Percentiles rank a stretch among this genome's conserved stretches.
phyloP scores from a whole-genome alignment of 2,888 invertebrate genomes.

The Nemurella pictetii region DNA sequence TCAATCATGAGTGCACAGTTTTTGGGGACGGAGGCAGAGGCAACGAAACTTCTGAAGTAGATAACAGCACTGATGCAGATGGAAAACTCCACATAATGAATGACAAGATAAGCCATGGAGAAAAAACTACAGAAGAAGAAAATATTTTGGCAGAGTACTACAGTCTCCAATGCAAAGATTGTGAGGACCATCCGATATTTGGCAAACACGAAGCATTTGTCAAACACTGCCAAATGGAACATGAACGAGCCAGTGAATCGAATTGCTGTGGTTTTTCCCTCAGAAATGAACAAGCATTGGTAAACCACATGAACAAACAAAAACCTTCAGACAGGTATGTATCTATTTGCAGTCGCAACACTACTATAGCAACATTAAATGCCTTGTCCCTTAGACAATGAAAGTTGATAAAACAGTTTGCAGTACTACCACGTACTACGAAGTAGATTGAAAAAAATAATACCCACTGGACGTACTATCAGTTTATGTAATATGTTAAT shows the following conservation, averaged over 20 bases:
- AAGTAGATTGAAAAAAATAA: too few species aligned
- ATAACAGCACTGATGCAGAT: not conserved
- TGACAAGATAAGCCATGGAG: not conserved
- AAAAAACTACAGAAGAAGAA: not conserved
- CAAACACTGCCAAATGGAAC: slow-evolving; percentile 4
- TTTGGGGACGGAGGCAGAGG: too few species aligned
- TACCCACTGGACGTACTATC: not conserved
- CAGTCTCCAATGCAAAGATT: not conserved
- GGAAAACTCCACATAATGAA: not conserved
- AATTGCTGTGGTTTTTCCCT: slow-evolving; percentile 27
- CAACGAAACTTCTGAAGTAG: too few species aligned
- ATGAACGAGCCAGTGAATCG: not conserved
- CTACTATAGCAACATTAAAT: not conserved
- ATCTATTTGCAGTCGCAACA: not conserved
- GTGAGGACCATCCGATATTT: not conserved
- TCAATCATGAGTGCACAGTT: too few species aligned
- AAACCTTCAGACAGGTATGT: slow-evolving; percentile 13
- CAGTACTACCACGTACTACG: too few species aligned
- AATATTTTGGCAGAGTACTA: not conserved
- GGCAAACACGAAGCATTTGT: not conserved
- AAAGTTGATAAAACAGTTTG: too few species aligned
- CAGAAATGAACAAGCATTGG: not conserved
- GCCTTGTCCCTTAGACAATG: too few species aligned
- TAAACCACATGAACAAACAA: slow-evolving; percentile 26
- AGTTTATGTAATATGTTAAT: too few species aligned